Conservation (phyloP, 2,113 vertebrate genomes). For the Cichladusa arquata region DNA sequence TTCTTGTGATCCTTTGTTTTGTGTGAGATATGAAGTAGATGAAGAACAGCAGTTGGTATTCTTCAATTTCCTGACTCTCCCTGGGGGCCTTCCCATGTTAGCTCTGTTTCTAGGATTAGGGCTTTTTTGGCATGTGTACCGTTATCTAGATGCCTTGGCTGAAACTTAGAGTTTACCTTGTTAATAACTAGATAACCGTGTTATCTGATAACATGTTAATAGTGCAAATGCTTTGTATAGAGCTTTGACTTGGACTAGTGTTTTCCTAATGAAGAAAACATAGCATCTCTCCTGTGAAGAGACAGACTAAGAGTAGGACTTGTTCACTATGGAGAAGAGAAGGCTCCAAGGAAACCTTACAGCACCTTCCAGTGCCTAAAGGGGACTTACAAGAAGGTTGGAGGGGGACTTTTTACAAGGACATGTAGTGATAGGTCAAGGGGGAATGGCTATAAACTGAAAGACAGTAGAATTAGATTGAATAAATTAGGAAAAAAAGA, state of each 20-base stretch:
- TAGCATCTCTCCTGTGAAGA: background rate
- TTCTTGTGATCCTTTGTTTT: background rate
- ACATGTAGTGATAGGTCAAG: background rate
- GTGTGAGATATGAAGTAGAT: background rate
- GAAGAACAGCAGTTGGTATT: background rate
- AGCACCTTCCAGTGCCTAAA: background rate
- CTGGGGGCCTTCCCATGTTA: background rate
- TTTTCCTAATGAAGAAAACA: background rate
- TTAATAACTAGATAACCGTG: too few species aligned
- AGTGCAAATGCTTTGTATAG: background rate
- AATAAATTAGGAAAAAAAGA: background rate
- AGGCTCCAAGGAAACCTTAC: background rate
- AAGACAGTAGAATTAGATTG: background rate
- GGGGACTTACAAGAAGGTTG: background rate
- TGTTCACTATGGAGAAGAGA: background rate
- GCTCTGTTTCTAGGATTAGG: background rate
- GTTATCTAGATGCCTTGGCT: background rate
- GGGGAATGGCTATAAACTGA: background rate
- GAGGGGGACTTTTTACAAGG: background rate
- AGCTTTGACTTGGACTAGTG: background rate
- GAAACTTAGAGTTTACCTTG: background rate
- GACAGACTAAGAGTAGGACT: background rate
- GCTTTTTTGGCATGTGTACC: background rate
- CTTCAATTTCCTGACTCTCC: slow-evolving; percentile 45
- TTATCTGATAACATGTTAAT: background rate